Evolutionary conservation across 1,140 invertebrate genomes (phyloP).

Genomic region (Drosophila tropicalis): DNA sequence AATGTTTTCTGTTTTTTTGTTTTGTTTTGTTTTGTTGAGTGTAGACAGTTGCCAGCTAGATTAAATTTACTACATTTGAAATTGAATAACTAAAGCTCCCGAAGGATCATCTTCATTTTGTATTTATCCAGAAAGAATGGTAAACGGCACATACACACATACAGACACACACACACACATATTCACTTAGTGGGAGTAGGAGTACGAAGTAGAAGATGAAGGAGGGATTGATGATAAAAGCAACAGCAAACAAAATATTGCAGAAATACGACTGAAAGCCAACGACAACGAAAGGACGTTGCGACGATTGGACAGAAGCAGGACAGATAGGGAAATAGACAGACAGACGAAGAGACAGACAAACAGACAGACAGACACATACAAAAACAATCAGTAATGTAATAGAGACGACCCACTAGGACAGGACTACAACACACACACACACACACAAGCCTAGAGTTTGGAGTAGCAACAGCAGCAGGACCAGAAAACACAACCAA

Average conservation of each 20-base stretch:
- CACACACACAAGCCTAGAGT: constrained; percentile 31
- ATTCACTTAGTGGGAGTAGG: background rate
- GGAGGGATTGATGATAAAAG: constrained; percentile 58
- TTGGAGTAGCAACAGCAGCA: background rate
- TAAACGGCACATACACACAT: constrained; percentile 72
- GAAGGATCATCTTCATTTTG: constrained; percentile 81
- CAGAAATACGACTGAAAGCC: constrained; percentile 62
- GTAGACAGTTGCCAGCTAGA: constrained; percentile 65
- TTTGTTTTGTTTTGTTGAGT: background rate
- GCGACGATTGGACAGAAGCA: constrained; percentile 8
- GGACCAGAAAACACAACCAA: too few relatives aligned
- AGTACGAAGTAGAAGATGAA: background rate
- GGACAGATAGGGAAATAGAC: constrained; percentile 22
- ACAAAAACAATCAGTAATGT: constrained; percentile 79
- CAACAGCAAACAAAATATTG: constrained; percentile 73
- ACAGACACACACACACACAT: constrained; percentile 8
- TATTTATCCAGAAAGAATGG: constrained; percentile 81
- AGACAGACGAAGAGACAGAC: constrained; percentile 27
- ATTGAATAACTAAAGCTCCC: constrained; percentile 82
- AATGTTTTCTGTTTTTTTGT: background rate
- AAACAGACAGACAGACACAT: constrained; percentile 44
- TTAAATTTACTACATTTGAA: constrained; percentile 81
- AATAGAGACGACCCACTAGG: constrained; percentile 63
- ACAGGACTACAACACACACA: constrained; percentile 35
- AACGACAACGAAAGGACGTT: constrained; percentile 28